phyloP scores from a whole-genome alignment of 2,888 invertebrate species.

The Sicus ferrugineus region DNA sequence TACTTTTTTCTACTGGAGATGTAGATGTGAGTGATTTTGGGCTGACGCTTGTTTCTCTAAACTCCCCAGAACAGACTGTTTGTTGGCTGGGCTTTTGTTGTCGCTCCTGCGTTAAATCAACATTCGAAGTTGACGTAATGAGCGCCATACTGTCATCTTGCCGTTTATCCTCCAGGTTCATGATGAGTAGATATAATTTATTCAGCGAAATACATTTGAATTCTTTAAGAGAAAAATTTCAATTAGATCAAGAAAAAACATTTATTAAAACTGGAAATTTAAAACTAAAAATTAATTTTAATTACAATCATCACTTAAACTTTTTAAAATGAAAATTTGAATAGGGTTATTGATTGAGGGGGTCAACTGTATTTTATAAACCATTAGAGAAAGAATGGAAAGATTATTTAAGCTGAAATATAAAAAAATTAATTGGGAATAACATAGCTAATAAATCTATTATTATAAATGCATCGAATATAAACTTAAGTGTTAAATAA shows the following conservation, averaged over 20 bases:
- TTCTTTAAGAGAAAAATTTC: not conserved
- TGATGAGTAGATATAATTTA: not conserved
- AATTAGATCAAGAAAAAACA: not conserved
- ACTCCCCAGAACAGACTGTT: not conserved
- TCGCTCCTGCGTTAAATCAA: not conserved
- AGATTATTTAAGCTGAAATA: no score
- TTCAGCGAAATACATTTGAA: slow-evolving; percentile 14
- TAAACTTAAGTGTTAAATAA: no score
- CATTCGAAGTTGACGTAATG: not conserved
- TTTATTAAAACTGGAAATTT: not conserved
- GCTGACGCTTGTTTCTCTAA: not conserved
- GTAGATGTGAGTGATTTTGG: not conserved
- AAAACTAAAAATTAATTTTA: not conserved
- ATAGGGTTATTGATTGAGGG: no score
- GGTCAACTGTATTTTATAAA: no score
- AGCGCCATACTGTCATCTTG: slow-evolving; percentile 1
- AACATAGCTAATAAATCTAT: no score
- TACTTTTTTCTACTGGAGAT: not conserved
- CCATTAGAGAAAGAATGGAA: no score
- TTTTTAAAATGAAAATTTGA: no score
- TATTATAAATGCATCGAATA: no score
- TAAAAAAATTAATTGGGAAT: no score
- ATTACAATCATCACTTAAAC: not conserved
- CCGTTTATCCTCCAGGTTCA: slow-evolving; percentile 11
- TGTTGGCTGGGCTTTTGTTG: not conserved